A percentile compares a stretch with the other conserved stretches of the same genome.
Evolutionary conservation across 2,888 invertebrate genomes (phyloP).

Genomic region (Geophilus truncorum): DNA sequence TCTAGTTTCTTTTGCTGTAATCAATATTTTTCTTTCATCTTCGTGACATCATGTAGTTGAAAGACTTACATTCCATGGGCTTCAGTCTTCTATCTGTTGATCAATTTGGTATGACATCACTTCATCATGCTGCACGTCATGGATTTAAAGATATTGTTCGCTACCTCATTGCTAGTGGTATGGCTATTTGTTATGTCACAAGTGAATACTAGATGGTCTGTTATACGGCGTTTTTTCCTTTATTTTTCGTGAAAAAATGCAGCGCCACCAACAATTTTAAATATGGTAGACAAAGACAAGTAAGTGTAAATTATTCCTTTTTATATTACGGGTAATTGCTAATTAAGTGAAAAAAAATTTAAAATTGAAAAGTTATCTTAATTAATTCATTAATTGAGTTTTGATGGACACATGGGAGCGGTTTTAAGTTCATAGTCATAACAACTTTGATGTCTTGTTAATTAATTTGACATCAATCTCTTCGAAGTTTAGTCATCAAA

Average conservation of each 20-base stretch:
- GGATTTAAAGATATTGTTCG: constrained; percentile 86
- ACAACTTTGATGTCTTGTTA: no score
- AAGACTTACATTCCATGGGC: constrained; percentile 75
- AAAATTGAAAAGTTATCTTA: no score
- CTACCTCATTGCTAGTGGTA: constrained; percentile 70
- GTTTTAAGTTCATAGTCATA: no score
- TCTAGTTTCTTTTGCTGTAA: background rate
- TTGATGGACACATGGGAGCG: no score
- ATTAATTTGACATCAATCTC: no score
- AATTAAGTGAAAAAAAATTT: no score
- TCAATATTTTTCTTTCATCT: background rate
- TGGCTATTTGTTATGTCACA: constrained; percentile 25
- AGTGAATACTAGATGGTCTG: no score
- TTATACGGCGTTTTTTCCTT: no score
- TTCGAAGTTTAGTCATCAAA: no score
- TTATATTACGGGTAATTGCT: constrained; percentile 25
- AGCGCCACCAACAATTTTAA: constrained; percentile 74
- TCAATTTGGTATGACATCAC: constrained; percentile 76
- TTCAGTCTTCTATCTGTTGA: constrained; percentile 78
- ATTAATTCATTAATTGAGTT: no score
- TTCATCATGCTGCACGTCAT: constrained; percentile 81
- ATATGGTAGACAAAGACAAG: constrained; percentile 81
- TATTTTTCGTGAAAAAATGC: constrained; percentile 37
- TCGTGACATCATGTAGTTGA: constrained; percentile 58
- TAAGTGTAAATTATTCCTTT: constrained; percentile 50